Evolutionary conservation across 2,888 invertebrate genomes (phyloP).

Genomic region (Thecocarcelia acutangulata): DNA sequence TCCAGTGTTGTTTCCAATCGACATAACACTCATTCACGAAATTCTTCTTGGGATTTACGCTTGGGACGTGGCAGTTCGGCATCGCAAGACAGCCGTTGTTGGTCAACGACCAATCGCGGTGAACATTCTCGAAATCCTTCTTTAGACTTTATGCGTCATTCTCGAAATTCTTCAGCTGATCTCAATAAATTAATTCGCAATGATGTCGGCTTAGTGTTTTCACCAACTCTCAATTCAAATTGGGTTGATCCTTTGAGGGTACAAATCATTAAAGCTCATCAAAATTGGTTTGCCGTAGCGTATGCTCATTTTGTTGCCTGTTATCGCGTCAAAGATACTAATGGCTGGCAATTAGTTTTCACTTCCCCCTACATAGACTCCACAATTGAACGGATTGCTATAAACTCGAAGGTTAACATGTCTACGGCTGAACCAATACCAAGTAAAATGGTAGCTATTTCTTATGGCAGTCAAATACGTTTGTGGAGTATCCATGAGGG

Average conservation of each 20-base stretch:
- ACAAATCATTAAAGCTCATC: conserved; percentile 96
- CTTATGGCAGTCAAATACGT: conserved; percentile 88
- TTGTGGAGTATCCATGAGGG: conserved; percentile 91
- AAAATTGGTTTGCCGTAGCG: conserved; percentile 98
- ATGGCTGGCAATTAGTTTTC: conserved; percentile 97
- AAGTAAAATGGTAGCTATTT: conserved; percentile 91
- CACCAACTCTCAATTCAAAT: conserved; percentile 81
- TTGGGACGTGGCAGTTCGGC: conserved; percentile 73
- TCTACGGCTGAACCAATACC: conserved; percentile 83
- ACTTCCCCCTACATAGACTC: conserved; percentile 95
- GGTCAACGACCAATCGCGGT: conserved; percentile 72
- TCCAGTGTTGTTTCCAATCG: conserved; percentile 74
- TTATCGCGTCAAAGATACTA: conserved; percentile 96
- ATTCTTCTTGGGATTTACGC: conserved; percentile 91
- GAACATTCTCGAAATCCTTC: conserved; percentile 92
- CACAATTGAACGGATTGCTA: conserved; percentile 93
- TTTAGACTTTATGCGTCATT: conserved; percentile 87
- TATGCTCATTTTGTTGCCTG: conserved; percentile 98
- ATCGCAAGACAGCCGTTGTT: conserved; percentile 74
- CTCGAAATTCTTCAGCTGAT: conserved; percentile 88
- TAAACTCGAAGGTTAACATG: conserved; percentile 85
- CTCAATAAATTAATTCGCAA: conserved; percentile 87
- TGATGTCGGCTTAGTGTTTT: conserved; percentile 88
- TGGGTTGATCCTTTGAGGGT: conserved; percentile 94
- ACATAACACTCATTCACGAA: conserved; percentile 86